Percentiles rank a stretch among this genome's conserved stretches.
Evolutionary conservation across 2,888 invertebrate genomes (phyloP).

Genomic region (Melanophora roralis): DNA sequence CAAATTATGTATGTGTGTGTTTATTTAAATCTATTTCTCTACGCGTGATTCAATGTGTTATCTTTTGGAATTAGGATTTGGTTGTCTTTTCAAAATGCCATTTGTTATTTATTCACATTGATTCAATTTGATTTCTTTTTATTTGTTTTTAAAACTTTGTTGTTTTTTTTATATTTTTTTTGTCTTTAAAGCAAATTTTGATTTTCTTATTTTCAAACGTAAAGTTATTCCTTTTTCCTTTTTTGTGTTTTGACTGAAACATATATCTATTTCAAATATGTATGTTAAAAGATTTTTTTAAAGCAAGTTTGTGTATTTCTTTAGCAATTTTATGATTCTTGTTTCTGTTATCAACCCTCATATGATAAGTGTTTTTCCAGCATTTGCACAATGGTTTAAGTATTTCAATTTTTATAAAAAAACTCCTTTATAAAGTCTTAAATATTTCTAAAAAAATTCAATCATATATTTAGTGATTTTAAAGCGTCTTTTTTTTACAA

Average conservation of each 20-base stretch:
- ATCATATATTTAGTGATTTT: no score
- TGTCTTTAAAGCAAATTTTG: neutral
- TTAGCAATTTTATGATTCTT: no score
- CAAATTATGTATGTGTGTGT: neutral
- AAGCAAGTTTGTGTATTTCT: conserved; percentile 25
- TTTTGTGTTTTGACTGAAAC: conserved; percentile 7
- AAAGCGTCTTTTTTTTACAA: no score
- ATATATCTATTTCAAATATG: conserved; percentile 36
- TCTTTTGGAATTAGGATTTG: neutral
- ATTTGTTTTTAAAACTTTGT: neutral
- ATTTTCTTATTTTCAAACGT: neutral
- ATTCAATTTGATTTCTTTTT: conserved; percentile 36
- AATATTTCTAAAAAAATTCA: no score
- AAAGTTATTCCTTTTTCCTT: neutral
- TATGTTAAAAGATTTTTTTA: conserved; percentile 36
- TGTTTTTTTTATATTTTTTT: neutral
- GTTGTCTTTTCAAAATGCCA: neutral
- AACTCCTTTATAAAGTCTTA: no score
- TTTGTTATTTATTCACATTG: conserved; percentile 45
- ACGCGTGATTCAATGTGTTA: conserved; percentile 2
- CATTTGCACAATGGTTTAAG: no score
- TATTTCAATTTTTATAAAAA: no score
- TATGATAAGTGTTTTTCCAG: no score
- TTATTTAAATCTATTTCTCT: neutral
- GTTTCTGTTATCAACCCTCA: no score